These are phyloP conservation scores for Dusona sp. DNA, from an alignment of 2,888 invertebrate species.

Conservation along the genomic window DNA sequence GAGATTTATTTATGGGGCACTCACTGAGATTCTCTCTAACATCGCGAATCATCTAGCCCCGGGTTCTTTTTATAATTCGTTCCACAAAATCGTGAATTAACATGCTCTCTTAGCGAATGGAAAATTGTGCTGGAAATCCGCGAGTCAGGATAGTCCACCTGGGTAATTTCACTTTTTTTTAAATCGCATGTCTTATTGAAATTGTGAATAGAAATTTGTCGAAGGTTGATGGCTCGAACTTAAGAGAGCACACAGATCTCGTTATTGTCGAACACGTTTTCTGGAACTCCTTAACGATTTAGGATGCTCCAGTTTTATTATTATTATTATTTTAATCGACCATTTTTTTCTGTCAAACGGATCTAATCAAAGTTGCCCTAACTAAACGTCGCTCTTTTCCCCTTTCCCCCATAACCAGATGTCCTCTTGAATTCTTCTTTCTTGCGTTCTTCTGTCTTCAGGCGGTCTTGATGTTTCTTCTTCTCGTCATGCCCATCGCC, in stretches of 20 bases:
- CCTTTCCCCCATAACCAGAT: slow-evolving; percentile 34
- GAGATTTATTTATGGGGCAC: slow-evolving; percentile 70
- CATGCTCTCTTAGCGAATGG: slow-evolving; percentile 57
- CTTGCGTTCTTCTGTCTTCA: slow-evolving; percentile 85
- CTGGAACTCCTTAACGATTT: slow-evolving; percentile 34
- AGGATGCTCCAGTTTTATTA: slow-evolving; percentile 35
- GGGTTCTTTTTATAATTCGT: slow-evolving; percentile 52
- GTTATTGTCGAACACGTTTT: slow-evolving; percentile 31
- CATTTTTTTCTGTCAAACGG: slow-evolving; percentile 54
- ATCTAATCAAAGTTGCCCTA: slow-evolving; percentile 68
- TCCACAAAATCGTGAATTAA: slow-evolving; percentile 53
- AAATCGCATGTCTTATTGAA: slow-evolving; percentile 34
- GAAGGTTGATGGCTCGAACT: slow-evolving; percentile 36
- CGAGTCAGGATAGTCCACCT: slow-evolving; percentile 42
- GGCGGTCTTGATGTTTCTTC: slow-evolving; percentile 84
- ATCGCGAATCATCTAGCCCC: slow-evolving; percentile 70
- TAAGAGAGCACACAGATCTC: slow-evolving; percentile 34
- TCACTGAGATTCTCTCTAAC: slow-evolving; percentile 69
- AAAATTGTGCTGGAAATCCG: slow-evolving; percentile 39
- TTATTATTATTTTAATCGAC: slow-evolving; percentile 53
- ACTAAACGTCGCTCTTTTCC: slow-evolving; percentile 60
- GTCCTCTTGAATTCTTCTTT: slow-evolving; percentile 84
- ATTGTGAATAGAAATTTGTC: slow-evolving; percentile 39
- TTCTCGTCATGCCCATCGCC: slow-evolving; percentile 75
- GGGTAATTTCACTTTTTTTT: slow-evolving; percentile 12